Evolutionary conservation across 2,888 invertebrate genomes (phyloP).

Genomic region (Bellardia bayeri): DNA sequence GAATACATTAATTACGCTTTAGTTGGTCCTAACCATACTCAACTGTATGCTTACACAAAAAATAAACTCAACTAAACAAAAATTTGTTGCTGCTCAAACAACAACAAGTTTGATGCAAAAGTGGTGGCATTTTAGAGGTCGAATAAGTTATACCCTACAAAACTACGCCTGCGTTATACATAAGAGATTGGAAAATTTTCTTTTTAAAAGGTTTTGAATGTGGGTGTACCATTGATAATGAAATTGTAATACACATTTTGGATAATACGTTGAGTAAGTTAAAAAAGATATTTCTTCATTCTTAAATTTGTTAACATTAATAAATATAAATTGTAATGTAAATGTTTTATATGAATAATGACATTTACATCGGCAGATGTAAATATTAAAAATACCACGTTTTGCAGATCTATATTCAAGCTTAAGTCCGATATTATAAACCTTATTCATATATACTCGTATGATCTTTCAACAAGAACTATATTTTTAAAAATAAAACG

Average conservation of each 20-base stretch:
- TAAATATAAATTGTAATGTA: too few species aligned
- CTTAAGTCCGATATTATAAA: too few species aligned
- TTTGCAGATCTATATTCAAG: too few species aligned
- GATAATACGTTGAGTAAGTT: neutral
- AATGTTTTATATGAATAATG: too few species aligned
- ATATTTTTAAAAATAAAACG: too few species aligned
- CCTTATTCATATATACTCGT: too few species aligned
- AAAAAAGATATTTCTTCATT: neutral
- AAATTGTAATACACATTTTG: neutral
- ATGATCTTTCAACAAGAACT: too few species aligned
- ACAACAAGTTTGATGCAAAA: neutral
- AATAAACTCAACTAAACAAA: neutral
- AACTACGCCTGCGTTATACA: conserved; percentile 26
- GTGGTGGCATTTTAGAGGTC: neutral
- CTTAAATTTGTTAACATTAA: too few species aligned
- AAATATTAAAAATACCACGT: too few species aligned
- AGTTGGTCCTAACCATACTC: neutral
- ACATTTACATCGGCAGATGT: too few species aligned
- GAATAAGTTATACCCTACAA: neutral
- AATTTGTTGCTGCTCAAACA: neutral
- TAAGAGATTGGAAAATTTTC: neutral
- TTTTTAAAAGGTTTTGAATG: neutral
- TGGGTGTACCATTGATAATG: neutral
- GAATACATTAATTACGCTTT: neutral
- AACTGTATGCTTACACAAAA: neutral